phyloP scores from a whole-genome alignment of 1,140 invertebrate species.

The Hydropsyche tenuis region DNA sequence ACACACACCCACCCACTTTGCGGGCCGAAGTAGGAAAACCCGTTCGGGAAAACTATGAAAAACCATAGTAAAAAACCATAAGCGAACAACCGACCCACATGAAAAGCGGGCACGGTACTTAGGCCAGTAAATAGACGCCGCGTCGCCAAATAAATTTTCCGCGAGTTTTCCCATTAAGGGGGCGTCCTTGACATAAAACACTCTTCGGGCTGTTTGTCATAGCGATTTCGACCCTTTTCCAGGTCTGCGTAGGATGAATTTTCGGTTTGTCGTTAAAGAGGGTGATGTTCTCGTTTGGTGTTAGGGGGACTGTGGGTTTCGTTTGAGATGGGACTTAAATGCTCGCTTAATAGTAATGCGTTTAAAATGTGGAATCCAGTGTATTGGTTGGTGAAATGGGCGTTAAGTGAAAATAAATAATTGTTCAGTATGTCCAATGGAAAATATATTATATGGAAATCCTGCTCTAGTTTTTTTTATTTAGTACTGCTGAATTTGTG shows the following conservation, averaged over 20 bases:
- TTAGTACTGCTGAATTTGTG: too few species aligned
- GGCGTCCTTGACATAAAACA: constrained; percentile 35
- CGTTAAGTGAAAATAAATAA: too few species aligned
- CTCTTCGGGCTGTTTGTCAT: constrained; percentile 22
- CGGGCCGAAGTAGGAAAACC: not conserved
- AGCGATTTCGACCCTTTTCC: constrained; percentile 1
- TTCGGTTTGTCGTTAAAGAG: not conserved
- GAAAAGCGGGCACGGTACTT: not conserved
- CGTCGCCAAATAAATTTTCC: constrained; percentile 30
- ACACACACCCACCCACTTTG: too few species aligned
- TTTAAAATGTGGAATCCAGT: too few species aligned
- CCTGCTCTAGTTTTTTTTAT: too few species aligned
- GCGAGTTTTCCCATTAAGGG: constrained; percentile 32
- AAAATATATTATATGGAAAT: too few species aligned
- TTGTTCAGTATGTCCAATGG: too few species aligned
- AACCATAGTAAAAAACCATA: not conserved
- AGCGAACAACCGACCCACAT: not conserved
- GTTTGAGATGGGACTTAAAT: too few species aligned
- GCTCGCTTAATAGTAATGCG: too few species aligned
- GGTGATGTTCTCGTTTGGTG: too few species aligned
- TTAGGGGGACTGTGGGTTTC: too few species aligned
- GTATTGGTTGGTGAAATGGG: too few species aligned
- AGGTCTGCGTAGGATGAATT: not conserved
- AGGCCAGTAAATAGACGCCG: not conserved
- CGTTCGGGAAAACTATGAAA: constrained; percentile 17